Evolutionary conservation across 2,888 invertebrate genomes (phyloP).

Genomic region (Pinctada fucata): DNA sequence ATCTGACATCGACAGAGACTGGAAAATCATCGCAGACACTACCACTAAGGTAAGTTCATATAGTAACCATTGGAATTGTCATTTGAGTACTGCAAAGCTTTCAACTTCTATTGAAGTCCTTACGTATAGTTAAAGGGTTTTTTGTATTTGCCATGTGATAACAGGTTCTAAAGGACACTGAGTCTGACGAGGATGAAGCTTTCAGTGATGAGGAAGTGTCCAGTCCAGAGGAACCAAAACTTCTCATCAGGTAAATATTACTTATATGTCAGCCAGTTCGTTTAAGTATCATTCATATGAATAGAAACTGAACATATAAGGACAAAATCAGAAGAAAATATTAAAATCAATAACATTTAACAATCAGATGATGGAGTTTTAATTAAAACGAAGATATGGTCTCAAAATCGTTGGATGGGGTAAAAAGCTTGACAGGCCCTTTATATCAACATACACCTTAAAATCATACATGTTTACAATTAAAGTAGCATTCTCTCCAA

Average conservation of each 20-base stretch:
- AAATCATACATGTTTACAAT: too few species aligned
- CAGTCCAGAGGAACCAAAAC: conserved; percentile 13
- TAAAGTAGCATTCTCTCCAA: too few species aligned
- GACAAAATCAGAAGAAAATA: not conserved
- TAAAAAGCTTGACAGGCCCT: too few species aligned
- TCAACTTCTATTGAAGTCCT: too few species aligned
- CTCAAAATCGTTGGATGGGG: not conserved
- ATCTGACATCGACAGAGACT: conserved; percentile 85
- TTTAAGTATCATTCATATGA: not conserved
- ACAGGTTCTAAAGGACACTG: conserved; percentile 24
- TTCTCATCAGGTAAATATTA: conserved; percentile 6
- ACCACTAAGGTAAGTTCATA: conserved; percentile 71
- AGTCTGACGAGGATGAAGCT: conserved; percentile 41
- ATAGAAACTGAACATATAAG: not conserved
- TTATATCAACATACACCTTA: too few species aligned
- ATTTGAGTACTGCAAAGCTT: too few species aligned
- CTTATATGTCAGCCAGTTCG: not conserved
- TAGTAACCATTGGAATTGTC: too few species aligned
- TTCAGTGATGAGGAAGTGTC: conserved; percentile 27
- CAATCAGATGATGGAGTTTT: not conserved
- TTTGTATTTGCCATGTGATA: too few species aligned
- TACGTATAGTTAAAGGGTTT: too few species aligned
- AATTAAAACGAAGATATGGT: not conserved
- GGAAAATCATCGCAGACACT: conserved; percentile 80
- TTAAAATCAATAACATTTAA: not conserved